Evolutionary conservation across 2,888 invertebrate species (phyloP).

Genomic region (Apamea epomidion): DNA sequence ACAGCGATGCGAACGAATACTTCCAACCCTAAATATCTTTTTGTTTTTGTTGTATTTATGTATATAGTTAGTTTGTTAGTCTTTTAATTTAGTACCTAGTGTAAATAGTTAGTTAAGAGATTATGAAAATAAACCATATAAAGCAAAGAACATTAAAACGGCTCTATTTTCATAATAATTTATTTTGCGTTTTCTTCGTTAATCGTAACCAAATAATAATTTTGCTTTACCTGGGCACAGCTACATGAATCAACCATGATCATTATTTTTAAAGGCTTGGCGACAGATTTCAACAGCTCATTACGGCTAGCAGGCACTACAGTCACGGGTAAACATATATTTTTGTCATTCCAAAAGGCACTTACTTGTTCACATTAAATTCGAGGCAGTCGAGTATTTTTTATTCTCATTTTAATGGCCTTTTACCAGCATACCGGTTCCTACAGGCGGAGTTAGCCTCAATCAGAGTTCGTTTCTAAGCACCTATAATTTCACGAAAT

Average conservation of each 20-base stretch:
- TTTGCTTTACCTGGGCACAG: not conserved
- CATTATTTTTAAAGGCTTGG: not conserved
- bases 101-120: no score
- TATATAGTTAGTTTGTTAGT: no score
- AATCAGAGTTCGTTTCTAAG: conserved; percentile 16
- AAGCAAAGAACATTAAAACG: no score
- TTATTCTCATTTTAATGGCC: conserved; percentile 25
- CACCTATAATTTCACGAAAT: conserved; percentile 8
- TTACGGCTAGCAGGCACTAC: not conserved
- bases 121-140: no score
- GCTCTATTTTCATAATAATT: not conserved
- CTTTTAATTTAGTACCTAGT: no score
- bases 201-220: not conserved
- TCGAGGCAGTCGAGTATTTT: conserved; percentile 60
- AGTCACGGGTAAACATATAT: not conserved
- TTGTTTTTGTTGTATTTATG: no score
- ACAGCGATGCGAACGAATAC: no score
- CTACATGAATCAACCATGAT: not conserved
- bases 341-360: conserved; percentile 29
- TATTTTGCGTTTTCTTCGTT: not conserved
- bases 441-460: conserved; percentile 36
- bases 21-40: no score
- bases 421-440: conserved; percentile 51
- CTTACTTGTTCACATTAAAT: conserved; percentile 34
- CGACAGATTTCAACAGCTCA: conserved; percentile 29